Evolutionary conservation across 2,888 invertebrate genomes (phyloP).

Genomic region (Monoplex corrugatus): DNA sequence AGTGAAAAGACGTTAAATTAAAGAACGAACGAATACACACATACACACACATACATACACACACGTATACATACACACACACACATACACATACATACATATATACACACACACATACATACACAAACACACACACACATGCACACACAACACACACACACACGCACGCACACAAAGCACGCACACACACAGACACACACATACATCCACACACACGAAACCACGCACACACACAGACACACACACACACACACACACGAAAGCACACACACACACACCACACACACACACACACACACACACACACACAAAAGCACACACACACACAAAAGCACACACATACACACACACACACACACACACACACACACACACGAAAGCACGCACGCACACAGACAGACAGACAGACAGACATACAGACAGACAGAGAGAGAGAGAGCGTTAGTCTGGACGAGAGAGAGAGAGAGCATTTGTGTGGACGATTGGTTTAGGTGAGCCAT

Average conservation of each 20-base stretch:
- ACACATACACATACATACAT: background rate
- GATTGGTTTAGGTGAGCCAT: too few species aligned
- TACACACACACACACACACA: conserved; percentile 20
- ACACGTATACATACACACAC: too few species aligned
- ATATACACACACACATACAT: too few species aligned
- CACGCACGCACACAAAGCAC: too few species aligned
- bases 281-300: background rate
- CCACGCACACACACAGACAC: background rate
- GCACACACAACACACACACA: conserved; percentile 36
- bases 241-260: background rate
- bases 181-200: too few species aligned
- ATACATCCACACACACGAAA: background rate
- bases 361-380: background rate
- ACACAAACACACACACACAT: conserved; percentile 41
- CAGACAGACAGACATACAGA: too few species aligned
- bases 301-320: background rate
- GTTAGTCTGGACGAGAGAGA: background rate
- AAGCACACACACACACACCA: conserved; percentile 7
- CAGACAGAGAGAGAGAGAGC: too few species aligned
- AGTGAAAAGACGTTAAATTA: too few species aligned
- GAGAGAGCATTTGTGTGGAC: too few species aligned
- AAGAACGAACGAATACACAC: too few species aligned
- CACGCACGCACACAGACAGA: background rate
- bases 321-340: background rate
- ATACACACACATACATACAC: too few species aligned